Evolutionary conservation across 2,113 vertebrate species (phyloP), one percentile per base, ranked within the genome.

Genomic region (Probosciger aterrimus): DNA sequence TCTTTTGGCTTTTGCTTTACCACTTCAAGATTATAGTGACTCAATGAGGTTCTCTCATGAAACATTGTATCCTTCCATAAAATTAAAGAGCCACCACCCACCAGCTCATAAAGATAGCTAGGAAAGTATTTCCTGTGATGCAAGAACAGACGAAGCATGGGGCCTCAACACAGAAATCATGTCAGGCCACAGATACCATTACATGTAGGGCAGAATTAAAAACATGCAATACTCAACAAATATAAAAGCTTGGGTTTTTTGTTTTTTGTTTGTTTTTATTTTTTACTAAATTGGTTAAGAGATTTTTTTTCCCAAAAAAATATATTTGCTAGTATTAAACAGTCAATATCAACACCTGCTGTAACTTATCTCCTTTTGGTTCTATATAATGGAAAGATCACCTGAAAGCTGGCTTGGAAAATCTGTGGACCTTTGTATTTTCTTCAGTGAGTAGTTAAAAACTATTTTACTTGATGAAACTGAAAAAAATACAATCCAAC

Each of bases 1-100:
- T 44, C 71, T 88, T 82, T 62, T 18, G 47, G 46, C 46, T 93
- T 90, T 71, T 63, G 31, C 77, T 93, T 86, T 80, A 55, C 16
- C 7, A 55, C 63, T 90, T 89, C 57, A 77, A 59, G 93, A 57
- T 62, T 28, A 24, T 27, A 85, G 9, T 68, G 60, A 76, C 30
- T 81, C 63, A 67, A 30, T 53, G 53, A 86, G 28, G 59, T 39
- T 80, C 41, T 77, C 44, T 82, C 86, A 65, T 44, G 57, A 95
- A 89, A 64, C 43, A 25, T 10, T 25, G 15, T 74, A 77, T 50
- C 62, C 67, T 49, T 90, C 70, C 11, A 55, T 73, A 77, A 93
- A 89, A 79, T 76, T 84, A 79, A 49, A 76, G 10, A 70, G 63
- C 20, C 33, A 82, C 50, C 77, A 82, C 59, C 41, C 82, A 88